Evolutionary conservation across 2,888 invertebrate species (phyloP).

Genomic region (Falcaria lacertinaria): DNA sequence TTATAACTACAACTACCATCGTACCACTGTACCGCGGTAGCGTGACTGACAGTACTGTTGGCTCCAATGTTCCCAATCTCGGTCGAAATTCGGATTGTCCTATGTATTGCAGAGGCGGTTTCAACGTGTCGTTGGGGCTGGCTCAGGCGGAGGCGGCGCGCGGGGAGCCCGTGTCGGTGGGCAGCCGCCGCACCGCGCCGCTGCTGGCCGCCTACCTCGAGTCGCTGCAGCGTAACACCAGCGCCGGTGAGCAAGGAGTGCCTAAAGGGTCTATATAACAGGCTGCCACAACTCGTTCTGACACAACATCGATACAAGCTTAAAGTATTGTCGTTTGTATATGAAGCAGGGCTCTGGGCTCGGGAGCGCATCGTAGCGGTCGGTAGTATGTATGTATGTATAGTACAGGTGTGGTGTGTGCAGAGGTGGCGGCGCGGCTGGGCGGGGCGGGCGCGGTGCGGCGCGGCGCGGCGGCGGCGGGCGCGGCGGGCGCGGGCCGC

Average conservation of each 20-base stretch:
- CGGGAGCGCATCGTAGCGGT: background rate
- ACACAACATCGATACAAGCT: too few relatives aligned
- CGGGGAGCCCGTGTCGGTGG: conserved; percentile 10
- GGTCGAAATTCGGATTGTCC: too few relatives aligned
- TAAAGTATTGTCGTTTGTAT: background rate
- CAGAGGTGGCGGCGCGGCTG: conserved; percentile 29
- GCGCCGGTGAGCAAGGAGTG: conserved; percentile 49
- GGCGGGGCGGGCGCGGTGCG: conserved; percentile 5
- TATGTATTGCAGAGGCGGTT: conserved; percentile 43
- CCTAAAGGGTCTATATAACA: too few relatives aligned
- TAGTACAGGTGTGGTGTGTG: background rate
- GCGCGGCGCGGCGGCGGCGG: conserved; percentile 10
- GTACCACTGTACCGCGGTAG: background rate
- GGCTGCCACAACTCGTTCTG: too few relatives aligned
- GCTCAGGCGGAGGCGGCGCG: conserved; percentile 17
- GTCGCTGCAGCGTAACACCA: conserved; percentile 66
- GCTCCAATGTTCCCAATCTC: too few relatives aligned
- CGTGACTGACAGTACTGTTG: too few relatives aligned
- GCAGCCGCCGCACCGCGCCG: conserved; percentile 67
- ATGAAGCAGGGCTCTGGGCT: background rate
- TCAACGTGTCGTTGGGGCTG: conserved; percentile 40
- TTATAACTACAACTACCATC: conserved; percentile 16
- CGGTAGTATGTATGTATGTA: background rate
- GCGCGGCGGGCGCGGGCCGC: conserved; percentile 35
- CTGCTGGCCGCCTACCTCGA: conserved; percentile 76